phyloP scores from a whole-genome alignment of 2,888 invertebrate species.

The Rhagonycha fulva region DNA sequence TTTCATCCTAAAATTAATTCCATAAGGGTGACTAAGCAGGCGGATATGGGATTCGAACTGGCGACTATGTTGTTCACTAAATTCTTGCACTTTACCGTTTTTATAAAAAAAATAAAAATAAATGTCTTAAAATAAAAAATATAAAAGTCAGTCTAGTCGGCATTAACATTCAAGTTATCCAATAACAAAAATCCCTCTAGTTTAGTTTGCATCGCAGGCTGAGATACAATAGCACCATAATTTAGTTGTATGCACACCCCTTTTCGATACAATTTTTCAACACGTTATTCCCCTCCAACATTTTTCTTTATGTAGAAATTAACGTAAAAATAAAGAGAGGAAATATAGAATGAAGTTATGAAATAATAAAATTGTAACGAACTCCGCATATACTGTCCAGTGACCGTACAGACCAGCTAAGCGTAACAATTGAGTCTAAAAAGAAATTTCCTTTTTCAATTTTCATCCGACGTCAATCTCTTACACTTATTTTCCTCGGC shows the following conservation, averaged over 20 bases:
- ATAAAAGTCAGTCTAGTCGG: slow-evolving; percentile 36
- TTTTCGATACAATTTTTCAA: slow-evolving; percentile 27
- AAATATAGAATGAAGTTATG: neutral
- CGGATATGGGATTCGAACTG: no score
- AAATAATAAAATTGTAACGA: slow-evolving; percentile 20
- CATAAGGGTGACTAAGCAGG: no score
- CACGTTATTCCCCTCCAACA: slow-evolving; percentile 14
- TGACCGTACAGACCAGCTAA: slow-evolving; percentile 49
- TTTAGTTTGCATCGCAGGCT: slow-evolving; percentile 45
- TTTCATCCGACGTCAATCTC: slow-evolving; percentile 56
- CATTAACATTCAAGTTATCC: slow-evolving; percentile 46
- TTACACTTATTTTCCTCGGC: slow-evolving; percentile 57
- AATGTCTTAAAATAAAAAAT: slow-evolving; percentile 27
- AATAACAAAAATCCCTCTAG: slow-evolving; percentile 46
- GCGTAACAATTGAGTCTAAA: slow-evolving; percentile 57
- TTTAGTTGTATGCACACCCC: slow-evolving; percentile 45
- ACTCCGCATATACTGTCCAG: slow-evolving; percentile 40
- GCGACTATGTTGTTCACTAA: no score
- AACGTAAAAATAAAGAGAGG: slow-evolving; percentile 4
- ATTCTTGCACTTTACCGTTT: neutral
- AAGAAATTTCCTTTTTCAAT: slow-evolving; percentile 61
- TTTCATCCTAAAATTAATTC: no score
- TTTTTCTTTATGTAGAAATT: neutral
- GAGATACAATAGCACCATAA: slow-evolving; percentile 47
- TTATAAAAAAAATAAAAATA: slow-evolving; percentile 18